Evolutionary conservation across 2,888 invertebrate genomes (phyloP).

Genomic region (Ennomos erosarius): DNA sequence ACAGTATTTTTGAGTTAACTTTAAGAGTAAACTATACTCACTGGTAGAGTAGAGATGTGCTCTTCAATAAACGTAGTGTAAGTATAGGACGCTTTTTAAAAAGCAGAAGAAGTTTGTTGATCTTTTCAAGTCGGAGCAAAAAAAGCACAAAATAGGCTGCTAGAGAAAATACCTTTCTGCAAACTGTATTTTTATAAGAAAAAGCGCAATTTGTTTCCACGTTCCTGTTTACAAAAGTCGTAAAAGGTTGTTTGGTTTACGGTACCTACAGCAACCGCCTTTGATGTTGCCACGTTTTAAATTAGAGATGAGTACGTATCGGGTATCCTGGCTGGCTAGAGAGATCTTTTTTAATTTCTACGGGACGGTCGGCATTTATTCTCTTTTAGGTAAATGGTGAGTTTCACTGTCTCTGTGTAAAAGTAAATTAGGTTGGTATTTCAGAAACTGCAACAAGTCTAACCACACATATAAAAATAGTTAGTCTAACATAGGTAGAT

Average conservation of each 20-base stretch:
- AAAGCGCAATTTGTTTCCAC: slow-evolving; percentile 40
- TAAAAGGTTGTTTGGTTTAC: slow-evolving; percentile 41
- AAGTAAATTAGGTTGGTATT: no score
- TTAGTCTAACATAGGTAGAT: no score
- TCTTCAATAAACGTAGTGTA: no score
- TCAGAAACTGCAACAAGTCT: no score
- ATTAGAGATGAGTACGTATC: slow-evolving; percentile 37
- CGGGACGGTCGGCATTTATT: slow-evolving; percentile 11
- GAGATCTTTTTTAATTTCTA: slow-evolving; percentile 15
- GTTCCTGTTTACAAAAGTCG: slow-evolving; percentile 39
- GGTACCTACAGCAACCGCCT: slow-evolving; percentile 36
- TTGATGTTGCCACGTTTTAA: slow-evolving; percentile 41
- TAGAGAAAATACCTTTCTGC: slow-evolving; percentile 20
- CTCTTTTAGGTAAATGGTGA: slow-evolving; percentile 5
- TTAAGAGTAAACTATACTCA: no score
- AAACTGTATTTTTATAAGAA: slow-evolving; percentile 29
- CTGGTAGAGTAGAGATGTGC: no score
- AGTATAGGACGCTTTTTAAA: no score
- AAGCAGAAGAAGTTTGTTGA: no score
- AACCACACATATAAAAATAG: no score
- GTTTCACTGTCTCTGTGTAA: not conserved
- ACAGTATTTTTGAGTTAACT: no score
- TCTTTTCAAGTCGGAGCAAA: no score
- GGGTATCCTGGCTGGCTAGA: slow-evolving; percentile 12
- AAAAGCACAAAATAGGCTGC: slow-evolving; percentile 6